Percentiles rank a stretch among this genome's conserved stretches.
These are phyloP conservation scores for Heteropelma amictum DNA, from an alignment of 2,888 invertebrate species.

Conservation along the genomic window DNA sequence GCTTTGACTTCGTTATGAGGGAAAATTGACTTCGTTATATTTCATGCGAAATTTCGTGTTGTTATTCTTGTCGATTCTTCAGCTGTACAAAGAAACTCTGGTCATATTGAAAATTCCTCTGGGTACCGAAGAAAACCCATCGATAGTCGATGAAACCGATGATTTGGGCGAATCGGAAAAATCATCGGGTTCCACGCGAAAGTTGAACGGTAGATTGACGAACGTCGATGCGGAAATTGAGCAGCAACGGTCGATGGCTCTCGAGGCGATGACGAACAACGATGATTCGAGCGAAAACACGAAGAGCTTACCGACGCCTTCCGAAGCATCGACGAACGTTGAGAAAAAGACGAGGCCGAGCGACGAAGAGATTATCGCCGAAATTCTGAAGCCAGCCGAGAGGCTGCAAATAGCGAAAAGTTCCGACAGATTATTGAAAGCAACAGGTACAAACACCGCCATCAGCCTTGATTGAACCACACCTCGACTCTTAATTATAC, in stretches of 20 bases:
- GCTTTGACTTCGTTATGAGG: too few species aligned
- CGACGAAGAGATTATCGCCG: conserved; percentile 76
- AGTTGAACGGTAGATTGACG: conserved; percentile 72
- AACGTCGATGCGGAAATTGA: conserved; percentile 49
- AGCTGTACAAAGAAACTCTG: conserved; percentile 76
- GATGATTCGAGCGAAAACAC: conserved; percentile 18
- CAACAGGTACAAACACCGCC: conserved; percentile 75
- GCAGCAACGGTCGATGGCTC: conserved; percentile 33
- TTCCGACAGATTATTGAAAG: conserved; percentile 69
- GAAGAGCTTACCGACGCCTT: conserved; percentile 9
- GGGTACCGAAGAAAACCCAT: conserved; percentile 63
- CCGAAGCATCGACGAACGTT: conserved; percentile 25
- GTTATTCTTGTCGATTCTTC: background rate
- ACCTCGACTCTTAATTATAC: conserved; percentile 65
- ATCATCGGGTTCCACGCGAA: conserved; percentile 60
- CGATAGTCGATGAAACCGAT: conserved; percentile 52
- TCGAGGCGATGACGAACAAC: conserved; percentile 14
- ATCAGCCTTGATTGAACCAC: conserved; percentile 75
- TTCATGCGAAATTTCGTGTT: too few species aligned
- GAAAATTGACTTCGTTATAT: too few species aligned
- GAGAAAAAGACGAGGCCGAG: conserved; percentile 66
- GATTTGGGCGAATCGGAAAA: conserved; percentile 54
- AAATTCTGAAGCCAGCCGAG: conserved; percentile 75
- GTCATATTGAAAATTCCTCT: conserved; percentile 68
- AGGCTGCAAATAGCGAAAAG: conserved; percentile 66